These are phyloP conservation scores for Acanthacorydalis orientalis DNA, from an alignment of 2,888 invertebrate genomes.

Conservation along the genomic window DNA sequence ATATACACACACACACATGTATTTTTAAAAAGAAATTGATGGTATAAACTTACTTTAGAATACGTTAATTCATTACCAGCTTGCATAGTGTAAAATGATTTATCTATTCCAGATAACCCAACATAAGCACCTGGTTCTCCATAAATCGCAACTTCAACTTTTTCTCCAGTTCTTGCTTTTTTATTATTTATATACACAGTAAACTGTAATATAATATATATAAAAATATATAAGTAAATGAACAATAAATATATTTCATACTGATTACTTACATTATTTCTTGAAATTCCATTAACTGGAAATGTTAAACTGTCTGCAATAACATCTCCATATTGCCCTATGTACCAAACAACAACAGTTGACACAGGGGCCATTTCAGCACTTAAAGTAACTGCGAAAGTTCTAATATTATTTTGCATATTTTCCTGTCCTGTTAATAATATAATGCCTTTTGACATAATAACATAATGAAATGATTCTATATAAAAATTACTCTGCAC, in stretches of 20 bases:
- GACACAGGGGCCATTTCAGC: conserved; percentile 88
- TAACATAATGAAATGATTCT: conserved; percentile 75
- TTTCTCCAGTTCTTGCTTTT: conserved; percentile 84
- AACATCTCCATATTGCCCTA: conserved; percentile 66
- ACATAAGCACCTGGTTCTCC: conserved; percentile 92
- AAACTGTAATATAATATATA: conserved; percentile 33
- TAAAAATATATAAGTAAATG: neutral
- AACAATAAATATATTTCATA: neutral
- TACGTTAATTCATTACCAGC: conserved; percentile 82
- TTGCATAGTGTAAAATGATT: conserved; percentile 82
- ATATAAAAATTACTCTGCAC: conserved; percentile 82
- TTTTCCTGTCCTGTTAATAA: conserved; percentile 68
- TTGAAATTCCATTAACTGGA: conserved; percentile 86
- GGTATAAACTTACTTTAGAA: conserved; percentile 24
- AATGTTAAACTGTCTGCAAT: conserved; percentile 90
- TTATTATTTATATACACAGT: conserved; percentile 78
- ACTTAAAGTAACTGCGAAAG: conserved; percentile 66
- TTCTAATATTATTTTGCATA: conserved; percentile 61
- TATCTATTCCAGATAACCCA: conserved; percentile 77
- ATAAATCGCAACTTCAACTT: conserved; percentile 82
- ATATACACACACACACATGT: neutral
- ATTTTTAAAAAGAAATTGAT: neutral
- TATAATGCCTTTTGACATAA: conserved; percentile 86
- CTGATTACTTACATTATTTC: conserved; percentile 54
- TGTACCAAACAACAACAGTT: conserved; percentile 76